Evolutionary conservation across 2,797 vertebrate species (phyloP).

Genomic region (Pitangus sulphuratus): DNA sequence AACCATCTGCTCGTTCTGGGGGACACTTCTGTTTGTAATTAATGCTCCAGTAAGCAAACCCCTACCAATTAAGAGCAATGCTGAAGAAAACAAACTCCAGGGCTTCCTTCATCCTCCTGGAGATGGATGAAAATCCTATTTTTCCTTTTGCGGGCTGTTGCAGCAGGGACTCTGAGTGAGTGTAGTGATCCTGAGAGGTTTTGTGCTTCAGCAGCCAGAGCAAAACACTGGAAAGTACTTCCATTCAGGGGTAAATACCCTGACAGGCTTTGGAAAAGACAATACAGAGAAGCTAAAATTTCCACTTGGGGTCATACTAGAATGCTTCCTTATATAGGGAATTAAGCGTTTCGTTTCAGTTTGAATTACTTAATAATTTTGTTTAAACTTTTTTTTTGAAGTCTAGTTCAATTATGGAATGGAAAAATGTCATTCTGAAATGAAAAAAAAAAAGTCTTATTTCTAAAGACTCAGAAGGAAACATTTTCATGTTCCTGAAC

Average conservation of each 20-base stretch:
- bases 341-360: neutral
- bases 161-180: neutral
- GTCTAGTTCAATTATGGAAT: neutral
- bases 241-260: neutral
- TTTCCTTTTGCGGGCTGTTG: neutral
- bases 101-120: neutral
- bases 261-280: neutral
- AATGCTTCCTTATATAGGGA: neutral
- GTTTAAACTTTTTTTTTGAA: neutral
- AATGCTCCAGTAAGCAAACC: neutral
- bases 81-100: neutral
- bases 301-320: neutral
- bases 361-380: neutral
- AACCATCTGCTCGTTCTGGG: slow-evolving; percentile 23
- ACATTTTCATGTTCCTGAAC: neutral
- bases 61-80: neutral
- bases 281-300: neutral
- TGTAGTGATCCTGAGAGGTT: neutral
- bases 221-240: neutral
- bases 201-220: neutral
- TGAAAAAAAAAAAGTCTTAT: neutral
- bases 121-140: neutral
- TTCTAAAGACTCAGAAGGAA: neutral
- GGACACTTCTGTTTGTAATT: slow-evolving; percentile 1
- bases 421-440: slow-evolving; percentile 1